Percentiles rank a stretch among this genome's conserved stretches.
phyloP scores from a whole-genome alignment of 23 tunicate species.

The Botrylloides violaceus region DNA sequence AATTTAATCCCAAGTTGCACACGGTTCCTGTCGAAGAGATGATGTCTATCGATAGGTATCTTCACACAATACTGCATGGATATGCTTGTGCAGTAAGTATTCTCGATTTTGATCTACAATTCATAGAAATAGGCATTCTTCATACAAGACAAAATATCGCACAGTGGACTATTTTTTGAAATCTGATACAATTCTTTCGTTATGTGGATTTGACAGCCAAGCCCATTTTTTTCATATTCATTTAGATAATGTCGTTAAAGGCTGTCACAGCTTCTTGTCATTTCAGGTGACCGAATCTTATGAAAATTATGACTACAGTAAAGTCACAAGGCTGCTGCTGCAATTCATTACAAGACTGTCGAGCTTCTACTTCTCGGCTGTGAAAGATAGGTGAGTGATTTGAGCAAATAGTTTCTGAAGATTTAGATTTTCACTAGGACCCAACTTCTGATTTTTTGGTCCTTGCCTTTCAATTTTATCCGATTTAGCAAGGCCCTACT shows the following conservation, averaged over 20 bases:
- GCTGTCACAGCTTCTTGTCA: neutral
- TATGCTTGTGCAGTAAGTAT: conserved; percentile 24
- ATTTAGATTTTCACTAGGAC: too few relatives aligned
- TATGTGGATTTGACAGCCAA: too few relatives aligned
- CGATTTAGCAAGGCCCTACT: too few relatives aligned
- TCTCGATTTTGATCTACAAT: too few relatives aligned
- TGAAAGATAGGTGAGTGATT: conserved; percentile 89
- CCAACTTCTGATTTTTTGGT: too few relatives aligned
- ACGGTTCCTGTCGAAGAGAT: neutral
- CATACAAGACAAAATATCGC: too few relatives aligned
- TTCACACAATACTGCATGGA: neutral
- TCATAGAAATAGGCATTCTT: neutral
- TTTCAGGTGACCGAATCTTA: conserved; percentile 54
- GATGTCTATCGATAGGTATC: conserved; percentile 43
- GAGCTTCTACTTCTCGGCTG: conserved; percentile 39
- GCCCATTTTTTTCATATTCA: too few relatives aligned
- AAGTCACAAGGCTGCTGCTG: conserved; percentile 19
- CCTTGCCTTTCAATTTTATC: too few relatives aligned
- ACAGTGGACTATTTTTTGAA: too few relatives aligned
- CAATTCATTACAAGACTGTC: conserved; percentile 37
- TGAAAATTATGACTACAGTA: conserved; percentile 34
- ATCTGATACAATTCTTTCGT: too few relatives aligned
- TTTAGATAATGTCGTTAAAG: too few relatives aligned
- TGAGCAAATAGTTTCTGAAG: too few relatives aligned
- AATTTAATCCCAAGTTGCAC: conserved; percentile 14